These are phyloP conservation scores for Meliscaeva auricollis DNA, from an alignment of 2,888 invertebrate species.

Conservation along the genomic window DNA sequence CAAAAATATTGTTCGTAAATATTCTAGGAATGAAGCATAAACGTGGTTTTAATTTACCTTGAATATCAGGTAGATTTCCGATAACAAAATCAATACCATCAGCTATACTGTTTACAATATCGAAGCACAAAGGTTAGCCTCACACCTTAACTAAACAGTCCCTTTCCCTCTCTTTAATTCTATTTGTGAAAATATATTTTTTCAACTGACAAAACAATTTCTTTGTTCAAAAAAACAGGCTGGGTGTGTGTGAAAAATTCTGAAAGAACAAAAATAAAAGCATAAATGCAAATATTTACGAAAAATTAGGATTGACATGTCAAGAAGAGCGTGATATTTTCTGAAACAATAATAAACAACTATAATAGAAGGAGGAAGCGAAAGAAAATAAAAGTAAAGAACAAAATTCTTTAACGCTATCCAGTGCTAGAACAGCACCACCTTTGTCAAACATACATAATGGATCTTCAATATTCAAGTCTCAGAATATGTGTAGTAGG, in stretches of 20 bases:
- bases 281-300: constrained; percentile 12
- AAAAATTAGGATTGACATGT: constrained; percentile 25
- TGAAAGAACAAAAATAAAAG: not conserved
- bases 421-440: no score
- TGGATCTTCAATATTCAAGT: not conserved
- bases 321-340: constrained; percentile 23
- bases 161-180: no score
- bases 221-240: not conserved
- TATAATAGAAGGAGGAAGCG: not conserved
- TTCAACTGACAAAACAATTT: not conserved
- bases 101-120: no score
- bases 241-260: not conserved
- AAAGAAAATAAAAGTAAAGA: not conserved
- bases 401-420: no score
- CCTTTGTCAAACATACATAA: not conserved
- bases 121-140: no score
- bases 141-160: no score
- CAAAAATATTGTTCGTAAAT: no score
- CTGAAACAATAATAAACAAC: constrained; percentile 13
- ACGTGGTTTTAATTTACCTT: no score
- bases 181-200: not conserved
- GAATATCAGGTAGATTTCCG: no score
- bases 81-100: no score
- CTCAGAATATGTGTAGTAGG: constrained; percentile 4
- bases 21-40: no score